Base-by-base conservation (phyloP, 2,888 invertebrate species). In the Epinotia demarniana region DNA sequence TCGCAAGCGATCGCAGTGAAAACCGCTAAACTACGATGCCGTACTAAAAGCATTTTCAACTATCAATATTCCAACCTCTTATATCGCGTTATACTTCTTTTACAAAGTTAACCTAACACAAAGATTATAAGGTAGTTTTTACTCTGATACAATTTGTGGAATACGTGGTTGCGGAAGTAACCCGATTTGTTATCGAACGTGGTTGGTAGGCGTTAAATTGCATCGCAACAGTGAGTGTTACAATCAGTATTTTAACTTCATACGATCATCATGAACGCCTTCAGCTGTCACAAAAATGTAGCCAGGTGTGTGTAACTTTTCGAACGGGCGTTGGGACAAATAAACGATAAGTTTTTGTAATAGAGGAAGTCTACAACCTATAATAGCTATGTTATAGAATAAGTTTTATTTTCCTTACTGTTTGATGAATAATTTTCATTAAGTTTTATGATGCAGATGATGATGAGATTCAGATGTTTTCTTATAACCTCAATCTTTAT, bases 161-260 rank as follows among this genome's bases (percentile, higher is more conserved):
- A 23, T 46, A 69, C 27, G 69, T 46, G 69, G 11, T 69, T 69
- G 46, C 46, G 27, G 12, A 69, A 69, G 57, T 27, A 69, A 46
- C 19, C 58, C 60, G 69, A 69, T 69, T 69, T 60, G 69, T 69
- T 69, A 69, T 69, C 69, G 69, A 69, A 69, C 69, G 69, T 69
- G 60, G 58, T 60, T 69, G 69, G 60, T 69, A 69, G 69, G 69
- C 69, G 69, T 69, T 49, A 69, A 69, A 69, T 69, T 69, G 69
- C 69, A 69, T 23, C 19, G 46, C 23, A 58, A 60, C 60, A 27
- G 69, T 46, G 43, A 23, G 19, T 39, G 19, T 60, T 3, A 0
- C 1, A 43, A n/a, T 12, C 69, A 46, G 69, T 60, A 69, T 60
- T 18, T 69, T 60, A 60, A 69, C 58, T 60, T 23, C 39, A 46